Base-by-base conservation (phyloP, 2,113 vertebrate species). In the Myotis lucifugus region DNA sequence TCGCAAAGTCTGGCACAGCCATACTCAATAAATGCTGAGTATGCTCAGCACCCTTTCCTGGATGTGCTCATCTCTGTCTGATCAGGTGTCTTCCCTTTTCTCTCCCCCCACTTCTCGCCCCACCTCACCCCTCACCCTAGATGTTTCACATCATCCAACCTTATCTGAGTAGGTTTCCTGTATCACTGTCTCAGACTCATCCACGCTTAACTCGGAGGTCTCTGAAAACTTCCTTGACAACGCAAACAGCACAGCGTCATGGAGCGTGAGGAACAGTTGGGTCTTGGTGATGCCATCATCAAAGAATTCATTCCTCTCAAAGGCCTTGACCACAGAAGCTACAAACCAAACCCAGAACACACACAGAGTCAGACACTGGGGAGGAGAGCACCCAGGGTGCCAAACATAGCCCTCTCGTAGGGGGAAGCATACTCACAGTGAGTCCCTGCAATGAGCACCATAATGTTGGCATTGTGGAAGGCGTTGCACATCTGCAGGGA, bases 291-390 rank as follows among this genome's bases (percentile, higher is more conserved):
- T 64, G 9, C 96, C 95, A 10, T 48, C 6, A 0, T 97, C 97
- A 90, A 98, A 98, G 95, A 98, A 98, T 48, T 96, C 90, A 32
- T 95, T 97, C 77, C 74, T 98, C 94, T 98, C 98, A 37, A 98
- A 96, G 61, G 42, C 52, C 92, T 78, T 95, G 93, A 97, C 76
- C 93, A 98, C 92, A 82, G 97, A 96, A 59, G 97, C 98, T 98
- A 66, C 54, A 83, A 93, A 91, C 93, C 84, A 93, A 52, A 77
- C 52, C 96, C 67, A 25, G 93, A 90, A 88, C 52, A 93, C 8
- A 29, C n/a, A 34, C 23, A 70, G 46, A 34, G 72, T 97, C 79
- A 91, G 94, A 42, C 1, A 32, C 34, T 2, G 29, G 42, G n/a
- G 17, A 90, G 61, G 23, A 88, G 90, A n/a, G 46, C 10, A 10